Conservation (phyloP, 2,888 invertebrate species). For the Agonopterix subpropinquella region DNA sequence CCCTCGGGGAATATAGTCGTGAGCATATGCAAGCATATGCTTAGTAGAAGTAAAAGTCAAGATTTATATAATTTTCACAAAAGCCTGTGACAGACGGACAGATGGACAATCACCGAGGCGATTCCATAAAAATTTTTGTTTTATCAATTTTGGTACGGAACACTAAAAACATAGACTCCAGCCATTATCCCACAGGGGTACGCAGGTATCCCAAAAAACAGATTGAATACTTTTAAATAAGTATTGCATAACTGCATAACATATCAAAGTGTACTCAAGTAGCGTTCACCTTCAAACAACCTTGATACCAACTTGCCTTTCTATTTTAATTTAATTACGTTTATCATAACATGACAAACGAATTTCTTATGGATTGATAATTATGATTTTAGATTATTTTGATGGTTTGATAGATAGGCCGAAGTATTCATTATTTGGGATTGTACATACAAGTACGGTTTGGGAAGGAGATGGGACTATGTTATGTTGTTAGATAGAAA, state of each 20-base stretch:
- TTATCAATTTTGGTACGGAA: not conserved
- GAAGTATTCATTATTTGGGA: too few species aligned
- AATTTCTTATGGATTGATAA: not conserved
- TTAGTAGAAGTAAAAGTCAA: not conserved
- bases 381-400: too few species aligned
- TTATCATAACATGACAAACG: not conserved
- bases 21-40: too few species aligned
- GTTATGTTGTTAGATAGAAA: too few species aligned
- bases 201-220: too few species aligned
- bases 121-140: not conserved
- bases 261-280: not conserved
- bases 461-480: too few species aligned
- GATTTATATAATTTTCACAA: too few species aligned
- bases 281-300: slow-evolving; percentile 39
- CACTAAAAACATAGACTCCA: not conserved
- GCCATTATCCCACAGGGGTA: not conserved
- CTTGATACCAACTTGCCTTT: slow-evolving; percentile 22
- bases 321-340: not conserved
- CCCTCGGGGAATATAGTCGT: too few species aligned
- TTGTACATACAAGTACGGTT: too few species aligned
- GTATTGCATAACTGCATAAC: too few species aligned
- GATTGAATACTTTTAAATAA: too few species aligned
- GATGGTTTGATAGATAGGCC: too few species aligned
- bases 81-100: not conserved
- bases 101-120: not conserved